Evolutionary conservation across 64 coral and sea anemone genomes (phyloP).

Genomic region (Stylophora pistillata): DNA sequence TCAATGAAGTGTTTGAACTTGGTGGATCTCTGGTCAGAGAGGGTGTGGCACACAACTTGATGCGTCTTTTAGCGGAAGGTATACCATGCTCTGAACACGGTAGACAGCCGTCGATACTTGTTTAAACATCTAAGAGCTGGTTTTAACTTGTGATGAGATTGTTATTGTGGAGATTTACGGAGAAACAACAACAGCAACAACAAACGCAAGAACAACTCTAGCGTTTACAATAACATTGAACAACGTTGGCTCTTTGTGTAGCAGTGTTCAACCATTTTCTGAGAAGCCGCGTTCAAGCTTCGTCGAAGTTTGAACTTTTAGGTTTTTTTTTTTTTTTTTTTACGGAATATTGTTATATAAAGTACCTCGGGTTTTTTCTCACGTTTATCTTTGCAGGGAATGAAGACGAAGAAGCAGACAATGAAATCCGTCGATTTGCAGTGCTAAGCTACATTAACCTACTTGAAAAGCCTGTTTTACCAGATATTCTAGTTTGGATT

Average conservation of each 20-base stretch:
- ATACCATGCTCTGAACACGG: neutral
- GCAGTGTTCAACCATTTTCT: no score
- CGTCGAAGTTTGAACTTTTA: neutral
- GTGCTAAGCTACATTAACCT: constrained; percentile 72
- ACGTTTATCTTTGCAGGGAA: constrained; percentile 42
- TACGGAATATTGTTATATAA: no score
- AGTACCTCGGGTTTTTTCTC: neutral
- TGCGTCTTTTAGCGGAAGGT: constrained; percentile 89
- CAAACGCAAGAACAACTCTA: no score
- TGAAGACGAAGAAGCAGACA: constrained; percentile 78
- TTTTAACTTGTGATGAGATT: no score
- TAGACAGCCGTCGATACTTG: neutral
- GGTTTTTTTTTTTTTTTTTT: neutral
- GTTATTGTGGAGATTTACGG: no score
- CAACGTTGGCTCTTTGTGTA: no score
- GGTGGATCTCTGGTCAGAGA: constrained; percentile 79
- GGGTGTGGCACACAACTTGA: constrained; percentile 80
- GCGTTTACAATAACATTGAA: no score
- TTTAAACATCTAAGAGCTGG: no score
- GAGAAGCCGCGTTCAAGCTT: no score
- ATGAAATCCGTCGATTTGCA: constrained; percentile 77
- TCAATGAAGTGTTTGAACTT: constrained; percentile 90
- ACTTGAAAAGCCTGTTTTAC: constrained; percentile 85
- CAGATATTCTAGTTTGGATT: constrained; percentile 76
- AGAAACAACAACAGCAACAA: no score